phyloP scores from a whole-genome alignment of 2,113 vertebrate species.

The Protobothrops mucrosquamatus region DNA sequence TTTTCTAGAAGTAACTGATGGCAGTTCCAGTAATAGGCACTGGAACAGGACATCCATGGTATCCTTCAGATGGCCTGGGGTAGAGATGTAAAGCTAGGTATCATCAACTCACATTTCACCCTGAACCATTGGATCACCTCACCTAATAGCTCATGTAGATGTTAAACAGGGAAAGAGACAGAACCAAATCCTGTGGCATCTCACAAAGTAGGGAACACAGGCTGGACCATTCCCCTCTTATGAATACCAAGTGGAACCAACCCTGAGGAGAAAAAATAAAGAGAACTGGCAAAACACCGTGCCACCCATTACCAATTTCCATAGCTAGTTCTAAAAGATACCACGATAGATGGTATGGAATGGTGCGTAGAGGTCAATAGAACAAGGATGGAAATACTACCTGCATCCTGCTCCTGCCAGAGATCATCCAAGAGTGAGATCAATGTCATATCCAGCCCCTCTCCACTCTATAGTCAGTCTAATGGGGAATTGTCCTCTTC shows the following conservation, averaged over 20 bases:
- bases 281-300: not conserved
- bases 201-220: not conserved
- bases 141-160: not conserved
- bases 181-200: not conserved
- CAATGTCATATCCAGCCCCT: not conserved
- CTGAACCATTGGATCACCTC: not conserved
- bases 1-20: not conserved
- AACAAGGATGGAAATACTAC: not conserved
- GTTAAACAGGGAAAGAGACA: not conserved
- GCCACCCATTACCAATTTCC: not conserved
- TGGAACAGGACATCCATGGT: not conserved
- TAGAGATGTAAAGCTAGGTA: not conserved
- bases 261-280: not conserved
- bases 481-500: not conserved
- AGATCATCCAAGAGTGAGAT: too few species aligned
- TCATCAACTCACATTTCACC: not conserved
- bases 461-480: too few species aligned
- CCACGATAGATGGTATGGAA: not conserved
- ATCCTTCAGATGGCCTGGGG: not conserved
- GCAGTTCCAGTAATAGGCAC: not conserved
- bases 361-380: not conserved
- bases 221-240: not conserved
- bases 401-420: not conserved
- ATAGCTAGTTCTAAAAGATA: not conserved
- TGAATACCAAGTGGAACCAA: not conserved